Base-by-base conservation (phyloP, 2,888 invertebrate genomes). In the Drosophila mayaguana region DNA sequence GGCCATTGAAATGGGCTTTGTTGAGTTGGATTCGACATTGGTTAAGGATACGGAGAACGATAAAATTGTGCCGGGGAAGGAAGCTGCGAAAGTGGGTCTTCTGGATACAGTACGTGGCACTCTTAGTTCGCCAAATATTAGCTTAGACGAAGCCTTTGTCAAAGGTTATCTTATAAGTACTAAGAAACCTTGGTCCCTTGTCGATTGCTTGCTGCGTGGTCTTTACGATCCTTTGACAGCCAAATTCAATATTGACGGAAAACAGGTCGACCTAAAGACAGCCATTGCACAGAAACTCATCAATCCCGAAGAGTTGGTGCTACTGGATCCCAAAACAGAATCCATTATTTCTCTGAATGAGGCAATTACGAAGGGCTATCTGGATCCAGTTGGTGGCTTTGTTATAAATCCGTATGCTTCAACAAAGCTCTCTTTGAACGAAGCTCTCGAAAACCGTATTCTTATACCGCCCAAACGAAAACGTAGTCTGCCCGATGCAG, bases 401-500 rank as follows among this genome's bases (percentile, higher is more conserved):
- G 96, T 96, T 28, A 94, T 95, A 53, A 97, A 97, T 93, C 97
- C 96, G 0, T 93, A 95, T 50, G 95, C 95, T 45, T 96, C 96
- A 38, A 94, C 95, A 42, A 95, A 96, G 91, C 94, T 98, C 70
- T 95, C 96, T 36, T 94, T 98, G 9, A 95, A 95, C 43, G 97
- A 98, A 90, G 98, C 98, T 3, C 94, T 97, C 36, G 96, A 97
- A 82, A 95, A 96, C 61, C 97, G 97, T 32, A 93, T 97, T 36
- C 95, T 97, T 57, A 94, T 97, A 8, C 96, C 97, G 11, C 96
- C 97, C 45, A 96, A 97, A 91, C 95, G 96, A 60, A 96, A 96
- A 92, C 95, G 97, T 75, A 97, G 97, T 70, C 94, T 98, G 34
- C 96, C 97, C 0, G 97, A 97, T 93, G 98, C 98, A 2, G 96